Percentiles rank a stretch among this genome's conserved stretches.
These are phyloP conservation scores for Drosophila bocki DNA, from an alignment of 1,140 invertebrate genomes.

Conservation along the genomic window DNA sequence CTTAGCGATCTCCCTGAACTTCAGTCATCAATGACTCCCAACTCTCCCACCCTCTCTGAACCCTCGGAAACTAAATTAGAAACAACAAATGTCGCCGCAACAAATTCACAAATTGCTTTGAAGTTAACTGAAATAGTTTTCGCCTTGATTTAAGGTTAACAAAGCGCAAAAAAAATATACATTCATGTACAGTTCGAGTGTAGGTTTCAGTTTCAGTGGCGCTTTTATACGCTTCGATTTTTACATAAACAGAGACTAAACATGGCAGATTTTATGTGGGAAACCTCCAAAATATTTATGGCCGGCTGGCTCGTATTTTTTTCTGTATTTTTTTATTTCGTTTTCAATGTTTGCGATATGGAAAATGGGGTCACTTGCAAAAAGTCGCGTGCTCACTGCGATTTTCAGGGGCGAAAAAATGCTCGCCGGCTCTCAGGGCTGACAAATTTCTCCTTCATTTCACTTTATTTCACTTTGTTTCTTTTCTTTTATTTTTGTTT, in stretches of 20 bases:
- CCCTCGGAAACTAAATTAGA: constrained; percentile 22
- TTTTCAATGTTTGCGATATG: constrained; percentile 74
- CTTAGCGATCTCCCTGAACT: constrained; percentile 17
- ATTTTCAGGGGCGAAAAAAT: constrained; percentile 64
- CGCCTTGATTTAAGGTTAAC: constrained; percentile 73
- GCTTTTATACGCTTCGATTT: constrained; percentile 48
- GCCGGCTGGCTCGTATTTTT: constrained; percentile 35
- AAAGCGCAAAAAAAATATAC: constrained; percentile 31
- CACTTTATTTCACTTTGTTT: constrained; percentile 41
- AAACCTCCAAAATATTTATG: constrained; percentile 81
- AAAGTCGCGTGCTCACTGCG: constrained; percentile 66
- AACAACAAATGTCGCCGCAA: constrained; percentile 38
- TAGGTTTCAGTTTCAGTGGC: constrained; percentile 39
- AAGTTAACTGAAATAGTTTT: constrained; percentile 65
- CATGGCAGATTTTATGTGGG: constrained; percentile 68
- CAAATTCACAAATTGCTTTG: constrained; percentile 68
- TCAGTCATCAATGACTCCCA: constrained; percentile 18
- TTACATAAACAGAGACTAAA: constrained; percentile 65
- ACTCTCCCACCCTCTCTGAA: not conserved
- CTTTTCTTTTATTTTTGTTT: constrained; percentile 11
- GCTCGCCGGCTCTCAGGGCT: constrained; percentile 48
- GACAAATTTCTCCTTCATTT: constrained; percentile 80
- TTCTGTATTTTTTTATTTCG: constrained; percentile 51
- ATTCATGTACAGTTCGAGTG: constrained; percentile 40
- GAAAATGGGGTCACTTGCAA: constrained; percentile 78